Base-by-base conservation (phyloP, 2,113 vertebrate species). In the Epinephelus cyanopodus region DNA sequence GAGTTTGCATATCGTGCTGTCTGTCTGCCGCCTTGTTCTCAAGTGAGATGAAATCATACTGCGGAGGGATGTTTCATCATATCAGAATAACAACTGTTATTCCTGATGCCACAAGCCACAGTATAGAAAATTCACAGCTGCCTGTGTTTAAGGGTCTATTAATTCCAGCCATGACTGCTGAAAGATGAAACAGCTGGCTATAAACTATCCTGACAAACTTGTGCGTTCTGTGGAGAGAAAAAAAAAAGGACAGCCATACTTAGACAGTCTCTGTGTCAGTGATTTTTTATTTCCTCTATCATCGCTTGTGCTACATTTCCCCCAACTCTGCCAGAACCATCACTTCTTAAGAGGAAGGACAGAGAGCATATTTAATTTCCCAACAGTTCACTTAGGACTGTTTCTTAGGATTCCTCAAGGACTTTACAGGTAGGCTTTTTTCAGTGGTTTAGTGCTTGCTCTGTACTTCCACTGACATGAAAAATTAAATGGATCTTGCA, bases 111-210 rank as follows among this genome's bases (percentile, higher is more conserved):
- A 82, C 85, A 76, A 87, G 85, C 86, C 65, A 69, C 81, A 74
- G 81, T 65, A 80, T 75, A 71, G 86, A 87, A 82, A 61, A 73
- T 71, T 82, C 79, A 64, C 92, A 94, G 90, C 92, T 92, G 92
- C 81, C 89, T 89, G 74, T 81, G 84, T 90, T 92, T 90, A 86
- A 71, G 70, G 83, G 79, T 87, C 91, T 77, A 91, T 93, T 95
- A 91, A 93, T 92, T 92, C 87, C 74, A 91, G 83, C 79, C 87
- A 87, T 79, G 93, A 87, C 87, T 82, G 88, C 75, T 82, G 88
- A 91, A 91, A 92, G 86, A 92, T 93, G 89, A 93, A 92, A 93
- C 90, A 91, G 89, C 86, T 90, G 89, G 84, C 76, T 65, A 76
- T 93, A 92, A 94, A 93, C 86, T 83, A 71, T 89, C 76, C 45